Conservation (phyloP, 2,113 vertebrate genomes). For the Sclerurus mexicanus region DNA sequence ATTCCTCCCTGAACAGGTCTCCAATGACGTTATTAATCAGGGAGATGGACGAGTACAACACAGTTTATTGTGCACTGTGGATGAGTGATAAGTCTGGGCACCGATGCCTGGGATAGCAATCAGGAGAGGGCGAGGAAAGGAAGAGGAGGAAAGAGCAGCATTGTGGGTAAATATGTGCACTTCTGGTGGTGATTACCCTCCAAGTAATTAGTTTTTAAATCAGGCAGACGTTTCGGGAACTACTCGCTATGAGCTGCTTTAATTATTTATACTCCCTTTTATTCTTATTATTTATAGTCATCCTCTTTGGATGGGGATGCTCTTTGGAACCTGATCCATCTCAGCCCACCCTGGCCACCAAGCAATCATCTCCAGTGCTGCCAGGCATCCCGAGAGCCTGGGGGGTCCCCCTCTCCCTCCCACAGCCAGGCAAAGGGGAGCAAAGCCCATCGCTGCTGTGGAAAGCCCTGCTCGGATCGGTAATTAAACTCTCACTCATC, state of each 20-base stretch:
- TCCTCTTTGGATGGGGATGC: not conserved
- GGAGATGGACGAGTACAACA: not conserved
- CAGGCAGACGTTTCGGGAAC: constrained; percentile 62
- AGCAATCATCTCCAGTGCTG: not conserved
- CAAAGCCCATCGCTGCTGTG: fast-evolving
- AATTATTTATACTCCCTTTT: constrained; percentile 63
- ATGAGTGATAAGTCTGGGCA: constrained; percentile 1
- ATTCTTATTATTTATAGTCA: constrained; percentile 45
- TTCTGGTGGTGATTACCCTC: constrained; percentile 48
- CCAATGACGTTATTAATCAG: not conserved
- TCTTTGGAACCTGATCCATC: not conserved
- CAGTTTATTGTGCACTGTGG: not conserved
- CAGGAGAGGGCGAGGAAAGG: not conserved
- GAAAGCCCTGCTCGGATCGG: not conserved
- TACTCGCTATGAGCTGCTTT: constrained; percentile 52
- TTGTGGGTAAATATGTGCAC: constrained; percentile 5
- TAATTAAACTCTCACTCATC: constrained; percentile 62
- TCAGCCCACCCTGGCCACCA: not conserved
- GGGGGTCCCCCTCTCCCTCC: not conserved
- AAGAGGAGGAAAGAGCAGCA: not conserved
- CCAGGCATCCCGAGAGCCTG: not conserved
- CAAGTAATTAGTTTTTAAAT: constrained; percentile 73
- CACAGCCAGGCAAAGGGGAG: not conserved
- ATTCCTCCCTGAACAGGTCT: not conserved
- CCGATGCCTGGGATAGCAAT: not conserved